Percentiles rank a stretch among this genome's conserved stretches.
Evolutionary conservation across 2,888 invertebrate genomes (phyloP).

Genomic region (Cenopis cana): DNA sequence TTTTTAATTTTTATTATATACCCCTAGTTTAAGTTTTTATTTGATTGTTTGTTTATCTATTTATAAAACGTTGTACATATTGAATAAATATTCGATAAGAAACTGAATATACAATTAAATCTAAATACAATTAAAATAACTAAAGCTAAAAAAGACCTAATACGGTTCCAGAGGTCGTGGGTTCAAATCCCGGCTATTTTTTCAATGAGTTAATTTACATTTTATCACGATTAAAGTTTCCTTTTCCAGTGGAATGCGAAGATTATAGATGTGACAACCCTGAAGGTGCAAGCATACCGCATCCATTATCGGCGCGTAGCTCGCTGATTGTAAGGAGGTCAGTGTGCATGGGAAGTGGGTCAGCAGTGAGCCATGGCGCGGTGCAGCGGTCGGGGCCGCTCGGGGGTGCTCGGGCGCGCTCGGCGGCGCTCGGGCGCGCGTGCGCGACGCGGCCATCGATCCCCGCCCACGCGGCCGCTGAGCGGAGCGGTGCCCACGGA

Average conservation of each 20-base stretch:
- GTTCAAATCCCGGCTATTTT: too few relatives aligned
- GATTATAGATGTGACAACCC: slow-evolving; percentile 2
- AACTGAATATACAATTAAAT: too few relatives aligned
- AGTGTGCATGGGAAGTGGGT: slow-evolving; percentile 68
- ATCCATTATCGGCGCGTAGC: slow-evolving; percentile 56
- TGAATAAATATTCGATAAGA: too few relatives aligned
- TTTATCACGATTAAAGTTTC: not conserved
- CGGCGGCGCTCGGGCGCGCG: slow-evolving; percentile 67
- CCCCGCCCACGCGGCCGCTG: slow-evolving; percentile 60
- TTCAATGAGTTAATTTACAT: too few relatives aligned
- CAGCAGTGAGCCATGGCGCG: slow-evolving; percentile 54
- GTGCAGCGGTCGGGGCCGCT: slow-evolving; percentile 59
- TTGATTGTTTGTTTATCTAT: too few relatives aligned
- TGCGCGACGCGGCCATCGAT: slow-evolving; percentile 71
- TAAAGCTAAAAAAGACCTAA: too few relatives aligned
- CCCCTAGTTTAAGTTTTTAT: too few relatives aligned
- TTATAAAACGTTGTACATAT: too few relatives aligned
- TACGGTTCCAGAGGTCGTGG: too few relatives aligned
- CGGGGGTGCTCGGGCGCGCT: slow-evolving; percentile 66
- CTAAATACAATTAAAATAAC: too few relatives aligned
- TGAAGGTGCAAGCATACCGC: slow-evolving; percentile 43
- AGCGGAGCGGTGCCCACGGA: slow-evolving; percentile 77
- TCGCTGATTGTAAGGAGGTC: slow-evolving; percentile 79
- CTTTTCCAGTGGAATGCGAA: not conserved
- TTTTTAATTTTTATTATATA: too few relatives aligned